Evolutionary conservation across 2,113 vertebrate genomes (phyloP), one percentile per base, ranked within the genome.

Genomic region (Thinocorus orbignyianus): DNA sequence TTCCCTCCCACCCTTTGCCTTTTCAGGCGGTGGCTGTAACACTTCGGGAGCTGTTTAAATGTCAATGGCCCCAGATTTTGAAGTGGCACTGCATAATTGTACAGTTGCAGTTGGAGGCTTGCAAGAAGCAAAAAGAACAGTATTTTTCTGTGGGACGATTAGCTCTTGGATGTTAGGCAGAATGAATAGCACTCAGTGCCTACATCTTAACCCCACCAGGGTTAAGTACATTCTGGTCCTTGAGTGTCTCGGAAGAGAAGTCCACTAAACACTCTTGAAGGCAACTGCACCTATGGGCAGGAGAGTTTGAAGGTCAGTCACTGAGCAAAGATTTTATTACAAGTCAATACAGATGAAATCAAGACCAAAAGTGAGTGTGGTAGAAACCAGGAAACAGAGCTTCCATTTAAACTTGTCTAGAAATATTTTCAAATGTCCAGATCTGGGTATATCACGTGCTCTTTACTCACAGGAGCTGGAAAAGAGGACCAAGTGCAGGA

Each of bases 21-120:
- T 92, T 94, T 87, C 90, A 96, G 91, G 70, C 42, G 70, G 46
- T 49, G 55, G 52, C 42, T 92, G 77, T 92, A 93, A 88, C 37
- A 49, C 74, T 86, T 86, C 85, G 73, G 71, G 80, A 95, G 52
- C 54, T 66, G 41, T 26, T 91, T 92, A 94, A 95, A 92, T 94
- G 94, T 91, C 80, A 94, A 41, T 33, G 48, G 62, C 44, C 55
- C 46, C 80, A 7, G 14, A 81, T 80, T 91, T 95, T 49, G 26
- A 86, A 90, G 70, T 58, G 51, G 60, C 42, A 71, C 37, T 37
- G 69, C 85, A 82, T 24, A 69, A 52, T 28, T 35, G 51, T 81
- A 62, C 71, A 39, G 33, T 39, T 91, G 61, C 35, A 70, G 54
- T 30, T 71, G 10, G 62, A 69, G 35, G 58, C 54, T 77, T 77